Percentiles rank a stretch among this genome's conserved stretches.
phyloP scores from a whole-genome alignment of 2,797 vertebrate genomes.

The Eulemur coronatus region DNA sequence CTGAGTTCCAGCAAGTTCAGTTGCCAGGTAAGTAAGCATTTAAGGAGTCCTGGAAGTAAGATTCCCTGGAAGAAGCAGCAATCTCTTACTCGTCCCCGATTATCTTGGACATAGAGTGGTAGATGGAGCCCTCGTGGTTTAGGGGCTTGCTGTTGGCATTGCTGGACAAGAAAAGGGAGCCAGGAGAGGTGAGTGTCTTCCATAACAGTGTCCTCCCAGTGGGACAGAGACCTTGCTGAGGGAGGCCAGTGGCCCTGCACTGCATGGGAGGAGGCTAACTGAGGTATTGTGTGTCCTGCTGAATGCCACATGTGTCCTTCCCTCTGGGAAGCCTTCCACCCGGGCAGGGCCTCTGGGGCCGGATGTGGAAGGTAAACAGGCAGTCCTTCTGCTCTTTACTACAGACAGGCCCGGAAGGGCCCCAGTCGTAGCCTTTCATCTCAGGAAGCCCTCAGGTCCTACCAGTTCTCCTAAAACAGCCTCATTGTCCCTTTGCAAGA shows the following conservation, averaged over 20 bases:
- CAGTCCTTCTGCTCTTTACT: constrained; percentile 28
- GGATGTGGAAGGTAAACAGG: constrained; percentile 56
- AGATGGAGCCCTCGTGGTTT: not conserved
- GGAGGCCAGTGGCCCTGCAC: not conserved
- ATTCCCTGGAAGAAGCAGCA: not conserved
- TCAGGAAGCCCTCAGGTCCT: constrained; percentile 54
- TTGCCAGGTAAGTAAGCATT: not conserved
- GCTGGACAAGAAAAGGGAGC: not conserved
- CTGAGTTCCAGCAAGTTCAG: not conserved
- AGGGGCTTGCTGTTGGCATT: not conserved
- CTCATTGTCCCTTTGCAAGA: constrained; percentile 19
- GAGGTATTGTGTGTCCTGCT: not conserved
- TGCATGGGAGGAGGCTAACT: not conserved
- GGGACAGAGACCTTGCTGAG: not conserved
- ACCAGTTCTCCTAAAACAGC: not conserved
- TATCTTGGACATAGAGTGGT: not conserved
- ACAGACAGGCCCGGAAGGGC: constrained; percentile 27
- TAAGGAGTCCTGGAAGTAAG: not conserved
- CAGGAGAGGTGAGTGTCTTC: not conserved
- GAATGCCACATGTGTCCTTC: not conserved
- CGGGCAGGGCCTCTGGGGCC: not conserved
- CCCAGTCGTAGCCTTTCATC: constrained; percentile 48
- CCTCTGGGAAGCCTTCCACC: constrained; percentile 18
- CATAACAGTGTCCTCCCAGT: not conserved
- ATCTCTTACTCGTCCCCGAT: not conserved